Percentiles rank a stretch among this genome's conserved stretches.
These are phyloP conservation scores for Lamellibrachia columna DNA, from an alignment of 2,888 invertebrate species.

Conservation along the genomic window DNA sequence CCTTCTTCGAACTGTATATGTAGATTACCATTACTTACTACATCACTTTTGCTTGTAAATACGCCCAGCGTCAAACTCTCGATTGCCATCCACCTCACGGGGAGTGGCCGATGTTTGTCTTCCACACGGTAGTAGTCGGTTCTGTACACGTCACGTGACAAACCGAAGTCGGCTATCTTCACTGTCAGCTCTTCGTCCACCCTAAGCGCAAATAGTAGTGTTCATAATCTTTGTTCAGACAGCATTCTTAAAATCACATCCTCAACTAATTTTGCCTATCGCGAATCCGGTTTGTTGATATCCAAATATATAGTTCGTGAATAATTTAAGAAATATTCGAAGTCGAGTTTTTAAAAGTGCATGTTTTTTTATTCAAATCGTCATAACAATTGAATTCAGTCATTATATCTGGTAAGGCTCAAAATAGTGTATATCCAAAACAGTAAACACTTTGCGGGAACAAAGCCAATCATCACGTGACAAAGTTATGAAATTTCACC, in stretches of 20 bases:
- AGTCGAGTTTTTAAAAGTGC: too few relatives aligned
- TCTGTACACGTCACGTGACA: constrained; percentile 70
- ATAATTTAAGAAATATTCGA: too few relatives aligned
- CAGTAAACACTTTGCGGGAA: too few relatives aligned
- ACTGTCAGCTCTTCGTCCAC: constrained; percentile 66
- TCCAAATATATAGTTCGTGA: too few relatives aligned
- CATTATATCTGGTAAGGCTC: too few relatives aligned
- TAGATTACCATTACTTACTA: constrained; percentile 54
- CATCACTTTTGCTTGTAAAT: constrained; percentile 67
- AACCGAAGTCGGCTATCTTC: constrained; percentile 71
- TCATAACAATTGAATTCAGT: too few relatives aligned
- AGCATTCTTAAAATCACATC: neutral
- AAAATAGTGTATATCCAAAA: too few relatives aligned
- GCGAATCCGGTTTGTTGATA: neutral
- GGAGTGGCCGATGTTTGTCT: constrained; percentile 65
- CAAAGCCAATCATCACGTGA: neutral
- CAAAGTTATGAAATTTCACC: neutral
- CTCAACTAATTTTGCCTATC: neutral
- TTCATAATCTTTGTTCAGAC: neutral
- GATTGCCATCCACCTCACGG: constrained; percentile 69
- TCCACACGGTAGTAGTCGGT: constrained; percentile 68
- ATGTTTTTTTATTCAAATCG: too few relatives aligned
- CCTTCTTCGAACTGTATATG: neutral
- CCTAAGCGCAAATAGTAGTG: constrained; percentile 52
- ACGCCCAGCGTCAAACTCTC: constrained; percentile 66